These are phyloP conservation scores for Elgaria multicarinata DNA, from an alignment of 2,113 vertebrate genomes.

Conservation along the genomic window DNA sequence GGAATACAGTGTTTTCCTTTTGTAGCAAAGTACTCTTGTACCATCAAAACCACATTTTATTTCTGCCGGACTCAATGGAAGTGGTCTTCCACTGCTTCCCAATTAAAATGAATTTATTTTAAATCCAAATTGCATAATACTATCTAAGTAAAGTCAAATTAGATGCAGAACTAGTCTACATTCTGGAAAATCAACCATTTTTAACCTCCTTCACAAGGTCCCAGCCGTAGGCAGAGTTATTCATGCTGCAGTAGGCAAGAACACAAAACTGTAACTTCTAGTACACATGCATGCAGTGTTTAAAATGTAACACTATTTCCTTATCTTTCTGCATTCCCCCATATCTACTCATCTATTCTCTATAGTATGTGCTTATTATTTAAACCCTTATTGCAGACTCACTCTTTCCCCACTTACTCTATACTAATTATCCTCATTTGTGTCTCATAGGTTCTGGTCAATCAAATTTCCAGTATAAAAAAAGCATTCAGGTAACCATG, in stretches of 20 bases:
- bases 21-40: conserved; percentile 76
- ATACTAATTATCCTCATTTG: conserved; percentile 54
- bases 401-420: conserved; percentile 72
- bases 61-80: conserved; percentile 58
- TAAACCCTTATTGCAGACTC: conserved; percentile 46
- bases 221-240: conserved; percentile 37
- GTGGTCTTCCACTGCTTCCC: conserved; percentile 35
- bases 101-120: conserved; percentile 63
- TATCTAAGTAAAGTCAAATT: conserved; percentile 45
- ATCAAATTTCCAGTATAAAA: not conserved
- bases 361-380: conserved; percentile 37
- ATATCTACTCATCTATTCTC: conserved; percentile 40
- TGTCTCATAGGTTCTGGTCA: conserved; percentile 44
- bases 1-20: conserved; percentile 83
- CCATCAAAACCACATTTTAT: conserved; percentile 75
- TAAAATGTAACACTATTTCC: conserved; percentile 36
- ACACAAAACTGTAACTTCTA: conserved; percentile 22
- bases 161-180: conserved; percentile 40
- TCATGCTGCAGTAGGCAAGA: conserved; percentile 30
- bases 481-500: conserved; percentile 33
- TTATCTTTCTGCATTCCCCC: conserved; percentile 50
- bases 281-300: not conserved
- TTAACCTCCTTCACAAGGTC: conserved; percentile 14
- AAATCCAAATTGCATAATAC: conserved; percentile 66
- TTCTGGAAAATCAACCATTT: conserved; percentile 49